Percentiles rank a stretch among this genome's conserved stretches.
Evolutionary conservation across 2,888 invertebrate genomes (phyloP).

Genomic region (Rotaria socialis): DNA sequence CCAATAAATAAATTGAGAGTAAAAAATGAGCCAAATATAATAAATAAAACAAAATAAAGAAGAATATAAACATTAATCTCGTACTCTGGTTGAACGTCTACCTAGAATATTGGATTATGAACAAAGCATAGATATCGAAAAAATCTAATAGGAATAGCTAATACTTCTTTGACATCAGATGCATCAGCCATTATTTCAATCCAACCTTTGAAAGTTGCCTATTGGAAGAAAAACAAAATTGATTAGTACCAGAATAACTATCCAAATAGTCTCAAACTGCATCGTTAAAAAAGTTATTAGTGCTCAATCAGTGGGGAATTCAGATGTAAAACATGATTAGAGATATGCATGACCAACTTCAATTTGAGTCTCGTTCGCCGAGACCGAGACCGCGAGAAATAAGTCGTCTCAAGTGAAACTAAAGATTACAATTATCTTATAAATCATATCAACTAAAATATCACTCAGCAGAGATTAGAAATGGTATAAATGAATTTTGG

Average conservation of each 20-base stretch:
- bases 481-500: too few species aligned
- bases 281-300: too few species aligned
- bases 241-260: neutral
- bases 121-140: neutral
- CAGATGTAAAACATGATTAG: too few species aligned
- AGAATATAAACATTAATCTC: constrained; percentile 85
- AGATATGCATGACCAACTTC: too few species aligned
- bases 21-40: constrained; percentile 98
- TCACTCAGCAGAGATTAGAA: too few species aligned
- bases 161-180: constrained; percentile 57
- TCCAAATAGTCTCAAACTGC: too few species aligned
- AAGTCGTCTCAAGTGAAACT: too few species aligned
- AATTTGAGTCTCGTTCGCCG: too few species aligned
- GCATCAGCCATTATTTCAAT: constrained; percentile 96
- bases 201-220: constrained; percentile 97
- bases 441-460: too few species aligned
- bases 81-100: constrained; percentile 78
- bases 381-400: too few species aligned
- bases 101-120: constrained; percentile 49
- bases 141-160: neutral
- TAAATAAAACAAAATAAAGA: constrained; percentile 91
- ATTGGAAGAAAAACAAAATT: neutral
- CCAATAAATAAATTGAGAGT: constrained; percentile 98
- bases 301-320: too few species aligned
- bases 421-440: too few species aligned